These are phyloP conservation scores for Drosophila athabasca DNA, from an alignment of 1,140 invertebrate genomes.

Conservation along the genomic window DNA sequence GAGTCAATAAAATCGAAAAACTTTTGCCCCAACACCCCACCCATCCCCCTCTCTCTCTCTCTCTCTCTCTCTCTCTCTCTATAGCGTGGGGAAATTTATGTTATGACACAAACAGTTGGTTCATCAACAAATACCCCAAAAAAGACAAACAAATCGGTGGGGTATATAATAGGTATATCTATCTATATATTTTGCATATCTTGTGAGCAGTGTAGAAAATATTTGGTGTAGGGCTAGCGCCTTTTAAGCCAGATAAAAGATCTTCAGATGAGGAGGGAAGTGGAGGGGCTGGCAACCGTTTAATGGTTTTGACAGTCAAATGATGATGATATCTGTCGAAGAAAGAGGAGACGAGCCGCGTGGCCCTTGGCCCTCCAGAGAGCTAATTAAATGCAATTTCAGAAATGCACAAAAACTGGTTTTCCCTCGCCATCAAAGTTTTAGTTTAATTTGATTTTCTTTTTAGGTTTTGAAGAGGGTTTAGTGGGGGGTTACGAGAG, in stretches of 20 bases:
- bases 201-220: constrained; percentile 28
- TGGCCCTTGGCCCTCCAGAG: constrained; percentile 10
- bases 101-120: constrained; percentile 69
- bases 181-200: constrained; percentile 62
- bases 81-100: constrained; percentile 37
- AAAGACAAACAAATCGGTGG: constrained; percentile 11
- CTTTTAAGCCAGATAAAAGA: constrained; percentile 43
- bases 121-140: constrained; percentile 29
- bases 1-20: constrained; percentile 63
- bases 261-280: constrained; percentile 12
- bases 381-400: constrained; percentile 73
- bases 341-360: constrained; percentile 18
- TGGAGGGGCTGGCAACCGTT: constrained; percentile 29
- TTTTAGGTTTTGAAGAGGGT: constrained; percentile 28
- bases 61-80: no score
- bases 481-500: constrained; percentile 59
- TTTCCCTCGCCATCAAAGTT: constrained; percentile 25
- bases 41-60: no score
- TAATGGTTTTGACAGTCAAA: constrained; percentile 29
- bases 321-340: constrained; percentile 20
- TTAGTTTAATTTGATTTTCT: constrained; percentile 31
- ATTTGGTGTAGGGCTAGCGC: constrained; percentile 53
- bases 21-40: constrained; percentile 5
- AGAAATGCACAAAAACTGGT: constrained; percentile 53
- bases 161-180: no score